These are phyloP conservation scores for Lacerta agilis DNA, from an alignment of 2,797 vertebrate species.

Conservation along the genomic window DNA sequence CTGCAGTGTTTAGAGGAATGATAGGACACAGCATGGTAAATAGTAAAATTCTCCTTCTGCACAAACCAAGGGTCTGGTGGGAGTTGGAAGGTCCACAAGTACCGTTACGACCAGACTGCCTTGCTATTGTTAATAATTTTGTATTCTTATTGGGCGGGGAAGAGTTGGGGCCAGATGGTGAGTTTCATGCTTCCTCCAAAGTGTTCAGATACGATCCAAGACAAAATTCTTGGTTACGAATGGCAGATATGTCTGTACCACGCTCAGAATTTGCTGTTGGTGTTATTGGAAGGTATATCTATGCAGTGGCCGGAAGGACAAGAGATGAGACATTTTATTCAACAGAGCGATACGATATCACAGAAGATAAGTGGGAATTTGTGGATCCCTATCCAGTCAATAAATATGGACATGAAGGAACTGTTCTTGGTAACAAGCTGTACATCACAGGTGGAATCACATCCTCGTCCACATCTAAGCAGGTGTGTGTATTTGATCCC, in stretches of 20 bases:
- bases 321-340: constrained; percentile 98
- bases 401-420: constrained; percentile 98
- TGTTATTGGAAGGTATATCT: constrained; percentile 96
- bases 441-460: constrained; percentile 99
- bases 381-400: constrained; percentile 98
- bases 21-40: constrained; percentile 99
- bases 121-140: constrained; percentile 98
- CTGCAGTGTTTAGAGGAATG: constrained; percentile 98
- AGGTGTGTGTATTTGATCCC: constrained; percentile 97
- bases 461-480: constrained; percentile 98
- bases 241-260: constrained; percentile 99
- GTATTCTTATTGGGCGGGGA: constrained; percentile 96
- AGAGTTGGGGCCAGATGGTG: constrained; percentile 95
- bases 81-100: constrained; percentile 98
- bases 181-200: constrained; percentile 98
- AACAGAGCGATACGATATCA: constrained; percentile 96
- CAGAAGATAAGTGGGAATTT: constrained; percentile 97
- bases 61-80: constrained; percentile 98
- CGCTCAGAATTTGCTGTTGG: constrained; percentile 98
- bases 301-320: constrained; percentile 95
- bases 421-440: constrained; percentile 92
- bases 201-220: constrained; percentile 97
- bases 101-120: constrained; percentile 94
- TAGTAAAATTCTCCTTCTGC: constrained; percentile 97
- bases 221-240: constrained; percentile 96